Conservation (phyloP, 2,888 invertebrate genomes). For the Xylocampa areola region DNA sequence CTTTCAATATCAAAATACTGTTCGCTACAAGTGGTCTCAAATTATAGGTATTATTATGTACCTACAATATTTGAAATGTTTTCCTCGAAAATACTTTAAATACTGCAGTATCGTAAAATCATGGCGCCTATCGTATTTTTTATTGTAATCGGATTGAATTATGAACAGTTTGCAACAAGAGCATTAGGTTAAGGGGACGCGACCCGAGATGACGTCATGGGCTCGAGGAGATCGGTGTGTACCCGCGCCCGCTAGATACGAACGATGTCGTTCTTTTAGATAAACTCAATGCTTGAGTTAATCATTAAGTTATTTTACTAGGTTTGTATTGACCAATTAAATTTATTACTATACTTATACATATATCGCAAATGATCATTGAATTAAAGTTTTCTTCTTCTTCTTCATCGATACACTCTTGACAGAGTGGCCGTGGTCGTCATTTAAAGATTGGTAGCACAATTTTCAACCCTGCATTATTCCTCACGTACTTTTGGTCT, state of each 20-base stretch:
- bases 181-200: constrained; percentile 76
- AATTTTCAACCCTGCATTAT: too few relatives aligned
- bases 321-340: background rate
- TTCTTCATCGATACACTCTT: too few relatives aligned
- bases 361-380: too few relatives aligned
- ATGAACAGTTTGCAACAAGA: constrained; percentile 71
- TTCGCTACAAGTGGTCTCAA: background rate
- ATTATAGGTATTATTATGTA: background rate
- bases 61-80: too few relatives aligned
- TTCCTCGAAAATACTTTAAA: too few relatives aligned
- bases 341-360: background rate
- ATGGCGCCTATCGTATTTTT: constrained; percentile 54
- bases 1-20: background rate
- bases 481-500: too few relatives aligned
- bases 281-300: constrained; percentile 65
- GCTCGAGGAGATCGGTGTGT: constrained; percentile 61
- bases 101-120: constrained; percentile 28
- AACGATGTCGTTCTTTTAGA: constrained; percentile 67
- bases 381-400: too few relatives aligned
- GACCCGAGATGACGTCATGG: constrained; percentile 74
- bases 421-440: too few relatives aligned
- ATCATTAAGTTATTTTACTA: constrained; percentile 52
- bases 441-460: too few relatives aligned
- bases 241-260: constrained; percentile 74
- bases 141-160: constrained; percentile 69